Base-by-base conservation (phyloP, 2,797 vertebrate species). In the Galagoides demidoff region DNA sequence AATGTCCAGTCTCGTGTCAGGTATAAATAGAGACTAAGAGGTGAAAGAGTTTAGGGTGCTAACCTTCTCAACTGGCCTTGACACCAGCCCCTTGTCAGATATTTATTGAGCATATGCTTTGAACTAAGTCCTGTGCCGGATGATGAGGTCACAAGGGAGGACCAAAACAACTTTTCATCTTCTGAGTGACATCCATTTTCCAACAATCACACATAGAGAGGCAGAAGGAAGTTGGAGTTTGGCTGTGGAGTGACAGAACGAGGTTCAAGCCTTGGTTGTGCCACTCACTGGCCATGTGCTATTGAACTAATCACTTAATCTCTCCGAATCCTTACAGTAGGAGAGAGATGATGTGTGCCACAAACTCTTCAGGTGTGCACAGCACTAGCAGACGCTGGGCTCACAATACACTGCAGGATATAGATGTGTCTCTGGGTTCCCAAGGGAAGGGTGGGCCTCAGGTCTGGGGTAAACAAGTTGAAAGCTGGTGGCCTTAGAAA, bases 181-280 rank as follows among this genome's bases (percentile, higher is more conserved):
- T 17, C 39, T 7, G 6, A 17, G 22, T n/a, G 83, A 17, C 10
- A n/a, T 29, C 63, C 68, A 34, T 3, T 3, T 55, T 39, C 79
- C 45, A 71, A 63, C 8, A 49, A 55, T 17, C 3, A 12, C 3
- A 22, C 23, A 34, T 8, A 6, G 11, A 2, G 52, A 81, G 37
- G 29, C 64, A 52, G 29, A 70, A 23, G 13, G 22, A 74, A 68
- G 64, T n/a, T 57, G 39, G 64, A 16, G 27, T 57, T 77, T 55
- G 49, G 34, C 3, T 7, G 2, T 43, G 3, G 43, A 45, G 20
- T n/a, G n/a, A 52, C 43, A 87, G 52, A 87, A 43, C 5, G 16
- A 83, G 45, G 55, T 84, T 55, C 37, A 79, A 17, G 55, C 34
- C 73, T 91, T 39, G 34, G 45, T 81, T 79, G 84, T 79, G 7